These are phyloP conservation scores for Galerucella calmariensis DNA, from an alignment of 2,888 invertebrate species.

Conservation along the genomic window DNA sequence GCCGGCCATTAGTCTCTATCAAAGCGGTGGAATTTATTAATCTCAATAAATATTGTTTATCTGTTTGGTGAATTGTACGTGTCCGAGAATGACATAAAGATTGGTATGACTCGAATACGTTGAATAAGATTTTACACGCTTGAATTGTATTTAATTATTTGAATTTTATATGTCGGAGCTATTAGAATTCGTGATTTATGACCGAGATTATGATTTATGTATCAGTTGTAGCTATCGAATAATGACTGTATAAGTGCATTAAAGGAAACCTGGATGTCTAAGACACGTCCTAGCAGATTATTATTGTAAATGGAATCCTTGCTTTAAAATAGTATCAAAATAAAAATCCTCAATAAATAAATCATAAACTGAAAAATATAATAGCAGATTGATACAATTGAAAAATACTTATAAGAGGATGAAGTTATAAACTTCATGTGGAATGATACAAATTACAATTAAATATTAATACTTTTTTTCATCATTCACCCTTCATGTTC, in stretches of 20 bases:
- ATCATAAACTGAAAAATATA: too few relatives aligned
- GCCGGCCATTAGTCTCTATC: slow-evolving; percentile 39
- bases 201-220: not conserved
- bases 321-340: too few relatives aligned
- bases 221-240: not conserved
- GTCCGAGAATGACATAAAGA: slow-evolving; percentile 28
- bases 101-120: slow-evolving; percentile 23
- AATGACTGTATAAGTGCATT: not conserved
- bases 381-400: too few relatives aligned
- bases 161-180: slow-evolving; percentile 3
- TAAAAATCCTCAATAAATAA: too few relatives aligned
- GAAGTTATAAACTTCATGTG: too few relatives aligned
- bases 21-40: slow-evolving; percentile 37
- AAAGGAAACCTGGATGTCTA: not conserved
- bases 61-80: slow-evolving; percentile 30
- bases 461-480: too few relatives aligned
- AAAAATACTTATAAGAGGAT: too few relatives aligned
- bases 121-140: slow-evolving; percentile 25
- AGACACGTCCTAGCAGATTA: too few relatives aligned
- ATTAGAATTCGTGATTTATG: not conserved
- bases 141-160: slow-evolving; percentile 22
- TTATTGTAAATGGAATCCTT: too few relatives aligned
- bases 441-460: too few relatives aligned
- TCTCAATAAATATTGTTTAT: slow-evolving; percentile 39
- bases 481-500: too few relatives aligned